These are phyloP conservation scores for Tympanoctomys barrerae DNA, from an alignment of 2,797 vertebrate genomes.

Conservation along the genomic window DNA sequence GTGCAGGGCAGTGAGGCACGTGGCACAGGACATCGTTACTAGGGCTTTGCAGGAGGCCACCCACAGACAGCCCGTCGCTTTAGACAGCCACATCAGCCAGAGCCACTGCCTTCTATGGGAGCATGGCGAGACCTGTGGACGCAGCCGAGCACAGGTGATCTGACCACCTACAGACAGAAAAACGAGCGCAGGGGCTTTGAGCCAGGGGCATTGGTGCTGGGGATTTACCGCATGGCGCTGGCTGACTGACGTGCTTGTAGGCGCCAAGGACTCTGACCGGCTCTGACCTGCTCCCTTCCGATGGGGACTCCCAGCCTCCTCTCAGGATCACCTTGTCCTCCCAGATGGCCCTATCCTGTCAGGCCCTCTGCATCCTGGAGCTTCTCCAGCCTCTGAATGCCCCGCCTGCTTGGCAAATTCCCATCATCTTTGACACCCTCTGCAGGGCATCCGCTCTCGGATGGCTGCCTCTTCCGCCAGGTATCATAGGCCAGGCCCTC, in stretches of 20 bases:
- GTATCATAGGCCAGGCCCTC: no score
- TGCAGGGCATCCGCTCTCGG: no score
- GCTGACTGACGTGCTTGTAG: background rate
- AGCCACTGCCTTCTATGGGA: accelerated
- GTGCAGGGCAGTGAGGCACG: accelerated
- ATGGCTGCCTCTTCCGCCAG: background rate
- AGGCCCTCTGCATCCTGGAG: accelerated
- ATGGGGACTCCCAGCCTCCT: accelerated
- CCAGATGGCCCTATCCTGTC: background rate
- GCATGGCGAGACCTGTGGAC: accelerated
- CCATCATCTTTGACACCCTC: background rate
- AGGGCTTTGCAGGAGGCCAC: accelerated
- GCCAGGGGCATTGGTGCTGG: background rate
- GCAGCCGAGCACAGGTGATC: background rate
- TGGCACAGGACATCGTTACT: accelerated
- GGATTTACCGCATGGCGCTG: accelerated
- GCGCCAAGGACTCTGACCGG: no score
- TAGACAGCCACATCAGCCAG: background rate
- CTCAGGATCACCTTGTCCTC: accelerated
- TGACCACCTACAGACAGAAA: background rate
- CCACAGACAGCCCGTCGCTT: accelerated
- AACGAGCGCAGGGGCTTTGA: accelerated
- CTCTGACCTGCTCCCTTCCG: no score
- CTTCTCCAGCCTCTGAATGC: background rate
- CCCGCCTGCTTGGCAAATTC: background rate